A percentile compares a stretch with the other conserved stretches of the same genome.
These are phyloP conservation scores for Gephyroberyx darwinii DNA, from an alignment of 2,797 vertebrate species.

Conservation along the genomic window DNA sequence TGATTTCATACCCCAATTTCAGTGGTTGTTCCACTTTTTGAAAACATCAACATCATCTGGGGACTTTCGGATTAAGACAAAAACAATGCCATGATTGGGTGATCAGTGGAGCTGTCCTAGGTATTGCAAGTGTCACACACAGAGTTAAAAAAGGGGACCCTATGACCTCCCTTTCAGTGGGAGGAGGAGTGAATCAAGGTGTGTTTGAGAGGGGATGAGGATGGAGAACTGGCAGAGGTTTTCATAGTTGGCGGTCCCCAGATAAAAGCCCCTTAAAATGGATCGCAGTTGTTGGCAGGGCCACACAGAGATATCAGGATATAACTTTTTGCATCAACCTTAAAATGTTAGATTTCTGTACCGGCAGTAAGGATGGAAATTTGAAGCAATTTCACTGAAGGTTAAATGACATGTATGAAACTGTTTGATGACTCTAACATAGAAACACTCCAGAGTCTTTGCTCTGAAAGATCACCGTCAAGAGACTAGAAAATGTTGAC, in stretches of 20 bases:
- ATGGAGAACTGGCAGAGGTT: slow-evolving; percentile 23
- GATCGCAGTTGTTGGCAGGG: slow-evolving; percentile 6
- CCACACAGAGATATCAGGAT: background rate
- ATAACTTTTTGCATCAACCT: background rate
- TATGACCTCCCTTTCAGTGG: background rate
- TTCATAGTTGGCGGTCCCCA: slow-evolving; percentile 25
- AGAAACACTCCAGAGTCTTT: background rate
- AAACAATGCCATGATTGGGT: too few relatives aligned
- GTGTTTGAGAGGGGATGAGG: slow-evolving; percentile 4
- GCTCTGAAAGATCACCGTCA: too few relatives aligned
- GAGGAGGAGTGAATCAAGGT: background rate
- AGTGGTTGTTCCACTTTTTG: too few relatives aligned
- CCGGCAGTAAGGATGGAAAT: too few relatives aligned
- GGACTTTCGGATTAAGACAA: background rate
- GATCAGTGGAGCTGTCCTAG: background rate
- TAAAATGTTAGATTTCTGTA: background rate
- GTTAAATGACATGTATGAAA: background rate
- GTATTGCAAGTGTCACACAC: background rate
- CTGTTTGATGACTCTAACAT: background rate
- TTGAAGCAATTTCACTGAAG: background rate
- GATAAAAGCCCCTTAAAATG: slow-evolving; percentile 46
- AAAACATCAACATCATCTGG: background rate
- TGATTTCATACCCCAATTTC: too few relatives aligned
- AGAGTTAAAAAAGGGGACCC: background rate
- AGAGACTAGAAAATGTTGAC: too few relatives aligned